These are phyloP conservation scores for Nerophis ophidion DNA, from an alignment of 2,113 vertebrate genomes.

Conservation along the genomic window DNA sequence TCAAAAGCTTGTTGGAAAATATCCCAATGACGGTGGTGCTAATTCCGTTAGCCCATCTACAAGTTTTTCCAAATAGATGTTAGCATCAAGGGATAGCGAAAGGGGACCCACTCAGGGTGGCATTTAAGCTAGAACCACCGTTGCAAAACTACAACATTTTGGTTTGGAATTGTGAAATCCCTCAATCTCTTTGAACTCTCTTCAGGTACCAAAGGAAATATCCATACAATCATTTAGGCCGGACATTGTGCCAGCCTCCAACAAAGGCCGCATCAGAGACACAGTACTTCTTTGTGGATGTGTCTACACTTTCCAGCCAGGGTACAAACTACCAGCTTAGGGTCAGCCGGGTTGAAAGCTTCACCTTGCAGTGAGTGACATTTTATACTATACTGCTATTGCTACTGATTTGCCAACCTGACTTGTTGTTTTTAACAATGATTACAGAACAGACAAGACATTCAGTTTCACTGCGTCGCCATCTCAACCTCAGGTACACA, in stretches of 20 bases:
- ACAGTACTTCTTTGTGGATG: constrained; percentile 91
- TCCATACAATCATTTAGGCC: constrained; percentile 85
- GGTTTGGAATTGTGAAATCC: neutral
- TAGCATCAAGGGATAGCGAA: no score
- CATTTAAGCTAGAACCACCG: no score
- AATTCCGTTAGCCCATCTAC: no score
- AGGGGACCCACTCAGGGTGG: no score
- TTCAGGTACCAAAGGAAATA: constrained; percentile 91
- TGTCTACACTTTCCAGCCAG: constrained; percentile 82
- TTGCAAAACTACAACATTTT: neutral
- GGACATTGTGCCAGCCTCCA: constrained; percentile 90
- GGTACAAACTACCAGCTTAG: constrained; percentile 82
- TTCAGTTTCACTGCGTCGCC: constrained; percentile 95
- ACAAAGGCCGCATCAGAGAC: constrained; percentile 77
- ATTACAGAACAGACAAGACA: constrained; percentile 76
- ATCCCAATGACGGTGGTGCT: no score
- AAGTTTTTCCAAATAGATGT: no score
- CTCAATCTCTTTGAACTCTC: neutral
- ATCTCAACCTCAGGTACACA: constrained; percentile 89
- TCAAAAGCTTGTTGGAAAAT: no score
- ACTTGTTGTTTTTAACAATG: constrained; percentile 10
- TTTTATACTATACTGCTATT: neutral
- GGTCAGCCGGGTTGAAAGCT: constrained; percentile 86
- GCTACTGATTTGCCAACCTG: constrained; percentile 6
- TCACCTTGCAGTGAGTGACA: constrained; percentile 82